Conservation (phyloP, 1,140 invertebrate species). For the Spodoptera litura region DNA sequence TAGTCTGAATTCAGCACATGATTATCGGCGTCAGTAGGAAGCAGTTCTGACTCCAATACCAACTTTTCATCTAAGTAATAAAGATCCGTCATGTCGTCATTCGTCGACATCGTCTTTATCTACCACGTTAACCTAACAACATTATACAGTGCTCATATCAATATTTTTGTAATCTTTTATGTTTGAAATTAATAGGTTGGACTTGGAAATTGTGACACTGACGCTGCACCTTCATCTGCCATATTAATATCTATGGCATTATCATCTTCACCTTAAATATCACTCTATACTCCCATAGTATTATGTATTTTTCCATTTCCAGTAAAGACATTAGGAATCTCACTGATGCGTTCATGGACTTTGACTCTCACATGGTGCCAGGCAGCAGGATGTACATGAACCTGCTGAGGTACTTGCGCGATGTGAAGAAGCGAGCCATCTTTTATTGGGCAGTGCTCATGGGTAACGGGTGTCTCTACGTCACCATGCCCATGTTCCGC, state of each 20-base stretch:
- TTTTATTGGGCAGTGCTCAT: constrained; percentile 63
- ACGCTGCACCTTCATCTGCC: neutral
- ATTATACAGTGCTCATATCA: too few species aligned
- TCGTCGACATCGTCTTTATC: too few species aligned
- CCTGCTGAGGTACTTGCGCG: constrained; percentile 54
- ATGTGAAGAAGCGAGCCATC: constrained; percentile 64
- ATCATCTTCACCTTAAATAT: neutral
- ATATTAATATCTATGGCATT: neutral
- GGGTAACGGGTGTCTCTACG: constrained; percentile 58
- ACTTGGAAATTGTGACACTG: neutral
- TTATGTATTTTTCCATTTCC: constrained; percentile 14
- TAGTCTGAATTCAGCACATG: too few species aligned
- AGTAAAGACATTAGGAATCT: constrained; percentile 58
- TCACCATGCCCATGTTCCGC: constrained; percentile 51
- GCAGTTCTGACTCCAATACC: too few species aligned
- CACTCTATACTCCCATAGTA: neutral
- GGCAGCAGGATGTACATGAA: constrained; percentile 57
- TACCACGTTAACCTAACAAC: too few species aligned
- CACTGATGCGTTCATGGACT: constrained; percentile 54
- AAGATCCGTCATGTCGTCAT: too few species aligned
- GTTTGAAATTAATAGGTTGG: too few species aligned
- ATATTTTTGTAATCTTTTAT: too few species aligned
- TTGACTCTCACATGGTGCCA: constrained; percentile 53
- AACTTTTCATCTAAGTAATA: too few species aligned
- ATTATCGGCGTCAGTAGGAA: too few species aligned